Percentiles rank a stretch among this genome's conserved stretches.
These are phyloP conservation scores for Heliangelus exortis DNA, from an alignment of 2,797 vertebrate species.

Conservation along the genomic window DNA sequence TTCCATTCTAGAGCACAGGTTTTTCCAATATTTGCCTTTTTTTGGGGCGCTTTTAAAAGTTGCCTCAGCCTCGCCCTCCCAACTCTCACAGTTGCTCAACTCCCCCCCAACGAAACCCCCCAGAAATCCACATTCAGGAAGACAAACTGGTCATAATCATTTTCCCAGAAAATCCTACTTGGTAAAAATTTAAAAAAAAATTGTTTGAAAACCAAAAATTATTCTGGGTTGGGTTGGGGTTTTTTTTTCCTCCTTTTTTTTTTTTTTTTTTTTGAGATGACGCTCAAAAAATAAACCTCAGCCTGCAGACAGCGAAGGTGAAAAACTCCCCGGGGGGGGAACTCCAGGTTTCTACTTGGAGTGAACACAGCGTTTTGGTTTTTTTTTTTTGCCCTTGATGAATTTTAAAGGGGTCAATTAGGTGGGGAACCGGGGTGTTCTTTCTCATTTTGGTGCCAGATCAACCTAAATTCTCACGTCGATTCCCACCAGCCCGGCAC, in stretches of 20 bases:
- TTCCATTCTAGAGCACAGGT: background rate
- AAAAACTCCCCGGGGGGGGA: background rate
- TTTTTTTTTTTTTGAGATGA: background rate
- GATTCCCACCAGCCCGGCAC: background rate
- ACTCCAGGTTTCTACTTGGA: background rate
- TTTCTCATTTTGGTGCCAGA: background rate
- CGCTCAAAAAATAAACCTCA: background rate
- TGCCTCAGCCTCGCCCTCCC: background rate
- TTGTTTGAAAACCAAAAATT: background rate
- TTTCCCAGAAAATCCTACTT: background rate
- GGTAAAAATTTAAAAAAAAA: background rate
- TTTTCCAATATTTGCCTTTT: background rate
- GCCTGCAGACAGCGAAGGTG: background rate
- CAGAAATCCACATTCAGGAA: background rate
- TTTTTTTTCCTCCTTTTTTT: rapidly evolving
- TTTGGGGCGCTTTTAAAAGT: background rate
- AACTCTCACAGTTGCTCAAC: background rate
- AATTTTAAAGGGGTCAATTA: background rate
- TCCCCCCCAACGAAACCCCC: background rate
- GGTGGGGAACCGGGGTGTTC: rapidly evolving
- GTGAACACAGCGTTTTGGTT: background rate
- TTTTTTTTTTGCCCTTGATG: background rate
- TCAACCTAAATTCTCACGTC: background rate
- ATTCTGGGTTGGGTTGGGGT: background rate
- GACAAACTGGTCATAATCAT: background rate